Conservation (phyloP, 2,888 invertebrate genomes). For the Danaus chrysippus region DNA sequence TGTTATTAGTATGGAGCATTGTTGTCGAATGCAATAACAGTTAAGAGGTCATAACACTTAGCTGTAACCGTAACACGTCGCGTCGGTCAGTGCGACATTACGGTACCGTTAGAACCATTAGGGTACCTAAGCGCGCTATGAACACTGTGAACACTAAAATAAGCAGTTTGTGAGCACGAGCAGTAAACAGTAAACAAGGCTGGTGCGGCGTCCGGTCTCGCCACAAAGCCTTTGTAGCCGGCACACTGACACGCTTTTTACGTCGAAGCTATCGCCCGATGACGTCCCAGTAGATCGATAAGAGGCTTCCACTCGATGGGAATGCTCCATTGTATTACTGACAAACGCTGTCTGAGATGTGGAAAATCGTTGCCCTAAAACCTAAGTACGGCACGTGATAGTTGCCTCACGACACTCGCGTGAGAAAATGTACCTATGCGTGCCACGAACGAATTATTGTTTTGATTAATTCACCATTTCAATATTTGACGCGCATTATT, state of each 20-base stretch:
- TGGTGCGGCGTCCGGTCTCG: constrained; percentile 68
- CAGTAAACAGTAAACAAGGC: constrained; percentile 75
- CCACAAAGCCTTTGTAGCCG: constrained; percentile 74
- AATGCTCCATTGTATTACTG: constrained; percentile 73
- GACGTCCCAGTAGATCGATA: constrained; percentile 77
- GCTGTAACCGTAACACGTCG: constrained; percentile 22
- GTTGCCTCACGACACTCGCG: constrained; percentile 34
- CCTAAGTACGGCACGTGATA: constrained; percentile 43
- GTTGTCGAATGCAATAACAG: constrained; percentile 6
- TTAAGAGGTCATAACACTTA: constrained; percentile 8
- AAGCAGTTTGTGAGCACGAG: constrained; percentile 65
- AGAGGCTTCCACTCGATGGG: constrained; percentile 74
- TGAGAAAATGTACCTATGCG: constrained; percentile 27
- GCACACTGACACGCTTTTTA: constrained; percentile 77
- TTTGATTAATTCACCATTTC: constrained; percentile 33
- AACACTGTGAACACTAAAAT: constrained; percentile 60
- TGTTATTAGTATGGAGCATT: constrained; percentile 4
- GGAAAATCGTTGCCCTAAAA: constrained; percentile 72
- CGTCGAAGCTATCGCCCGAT: constrained; percentile 74
- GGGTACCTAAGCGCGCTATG: constrained; percentile 42
- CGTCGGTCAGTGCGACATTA: constrained; percentile 11
- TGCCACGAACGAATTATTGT: constrained; percentile 31
- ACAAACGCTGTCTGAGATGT: constrained; percentile 73
- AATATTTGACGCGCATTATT: constrained; percentile 30
- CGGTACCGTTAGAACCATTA: constrained; percentile 28